Evolutionary conservation across 2,888 invertebrate genomes (phyloP), one percentile per base, ranked within the genome.

Genomic region (Chloromyia formosa): DNA sequence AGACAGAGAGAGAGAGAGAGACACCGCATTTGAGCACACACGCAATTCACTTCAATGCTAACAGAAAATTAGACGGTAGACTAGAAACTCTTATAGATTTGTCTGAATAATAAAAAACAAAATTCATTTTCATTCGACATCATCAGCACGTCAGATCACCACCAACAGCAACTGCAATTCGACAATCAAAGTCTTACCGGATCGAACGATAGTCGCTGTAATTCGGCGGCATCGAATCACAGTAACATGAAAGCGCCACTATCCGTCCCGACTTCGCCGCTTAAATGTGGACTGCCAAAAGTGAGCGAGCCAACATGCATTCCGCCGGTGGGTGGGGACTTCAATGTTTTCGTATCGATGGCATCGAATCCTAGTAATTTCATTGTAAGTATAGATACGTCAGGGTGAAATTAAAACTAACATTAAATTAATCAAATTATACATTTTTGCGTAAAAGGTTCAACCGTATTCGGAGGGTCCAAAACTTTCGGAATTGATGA

Each of bases 281-380:
- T 78, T 73, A 81, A 79, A 75, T 77, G 61, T 20, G 49, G 77
- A 10, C 60, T 80, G 1, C 75, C 77, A 22, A 79, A 82, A 81
- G 18, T 61, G 80, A 79, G 35, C 83, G 82, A 75, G 79, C 80
- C 53, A 80, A 80, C 18, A 9, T 60, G 40, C 18, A 81, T 84
- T 77, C 84, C 84, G 5, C 79, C 80, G 1, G 45, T 79, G 56
- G 90, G 88, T 1, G 84, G 87, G 45, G 91, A 87, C 80, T 92
- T 93, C 81, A 91, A 93, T 81, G 91, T 94, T 14, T 88, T 89
- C 80, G 87, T 94, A 74, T 89, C 92, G 0, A 90, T 92, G 87
- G 92, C 93, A 0, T 92, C 93, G 1, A 92, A 90, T 87, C 94
- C 94, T 1, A 81, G 81, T 14, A 83, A 83, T 77, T 85, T 85